Conservation (phyloP, 2,888 invertebrate genomes). For the Eupithecia abbreviata region DNA sequence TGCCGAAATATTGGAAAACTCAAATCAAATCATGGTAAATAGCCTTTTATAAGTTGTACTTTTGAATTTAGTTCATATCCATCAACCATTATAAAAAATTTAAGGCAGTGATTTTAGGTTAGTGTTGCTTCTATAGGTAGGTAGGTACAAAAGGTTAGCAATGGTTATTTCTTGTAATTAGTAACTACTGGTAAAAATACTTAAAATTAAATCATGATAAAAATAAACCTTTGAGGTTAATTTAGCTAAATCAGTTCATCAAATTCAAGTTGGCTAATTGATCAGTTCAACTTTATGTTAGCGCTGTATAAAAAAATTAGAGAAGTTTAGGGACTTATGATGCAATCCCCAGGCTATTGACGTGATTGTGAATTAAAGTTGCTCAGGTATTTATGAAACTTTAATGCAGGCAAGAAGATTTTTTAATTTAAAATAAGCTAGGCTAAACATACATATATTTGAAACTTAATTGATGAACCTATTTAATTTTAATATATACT, state of each 20-base stretch:
- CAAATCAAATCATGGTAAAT: too few relatives aligned
- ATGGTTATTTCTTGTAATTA: not conserved
- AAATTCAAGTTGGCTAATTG: not conserved
- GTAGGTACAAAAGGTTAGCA: not conserved
- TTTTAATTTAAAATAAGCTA: too few relatives aligned
- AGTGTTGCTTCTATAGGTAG: not conserved
- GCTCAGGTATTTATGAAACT: not conserved
- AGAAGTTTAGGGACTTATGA: not conserved
- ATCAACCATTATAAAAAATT: not conserved
- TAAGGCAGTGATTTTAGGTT: not conserved
- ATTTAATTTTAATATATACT: not conserved
- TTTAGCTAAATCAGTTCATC: not conserved
- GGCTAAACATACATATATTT: too few relatives aligned
- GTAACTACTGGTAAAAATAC: not conserved
- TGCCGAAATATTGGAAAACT: too few relatives aligned
- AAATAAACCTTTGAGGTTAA: slow-evolving; percentile 1
- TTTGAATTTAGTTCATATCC: too few relatives aligned
- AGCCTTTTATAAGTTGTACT: too few relatives aligned
- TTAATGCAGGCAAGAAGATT: not conserved
- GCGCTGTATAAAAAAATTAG: not conserved
- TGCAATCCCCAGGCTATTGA: not conserved
- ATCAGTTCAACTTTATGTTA: not conserved
- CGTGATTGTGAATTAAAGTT: not conserved
- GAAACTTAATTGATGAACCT: too few relatives aligned
- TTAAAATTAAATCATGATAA: not conserved